Base-by-base conservation (phyloP, 2,113 vertebrate genomes). In the Laticauda laticaudata region DNA sequence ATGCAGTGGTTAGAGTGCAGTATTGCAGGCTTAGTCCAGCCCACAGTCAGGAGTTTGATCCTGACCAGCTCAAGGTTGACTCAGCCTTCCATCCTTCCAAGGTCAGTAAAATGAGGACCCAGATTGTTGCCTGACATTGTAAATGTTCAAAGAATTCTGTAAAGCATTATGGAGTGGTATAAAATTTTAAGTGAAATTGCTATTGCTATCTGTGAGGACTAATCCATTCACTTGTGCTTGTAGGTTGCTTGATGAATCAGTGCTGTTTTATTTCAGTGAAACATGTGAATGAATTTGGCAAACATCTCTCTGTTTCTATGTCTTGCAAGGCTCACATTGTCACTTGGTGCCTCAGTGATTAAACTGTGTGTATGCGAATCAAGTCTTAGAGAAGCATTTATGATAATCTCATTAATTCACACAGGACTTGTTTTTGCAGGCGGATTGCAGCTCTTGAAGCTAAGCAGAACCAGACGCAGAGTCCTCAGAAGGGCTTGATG, bases 401-500 rank as follows among this genome's bases (percentile, higher is more conserved):
- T 87, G 88, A 90, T 87, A 94, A 29, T 0, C 0, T 1, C 23
- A 8, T n/a, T 87, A 86, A 93, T 0, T 90, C 96, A 34, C 93
- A 55, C 9, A 91, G 1, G 93, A 48, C 93, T 12, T 96, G 93
- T 94, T 59, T 90, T 94, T 94, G n/a, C 92, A 99, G 99, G 94
- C 98, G 98, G 29, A 97, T 99, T 34, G 99, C 99, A 96, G 98
- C 98, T 81, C 94, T 99, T 89, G 98, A 99, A 95, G 98, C 98
- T 95, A 99, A 98, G 96, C 98, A 98, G 94, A 97, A 97, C 75
- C 97, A 97, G 88, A 89, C 95, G 18, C 89, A 93, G 20, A 95
- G 96, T 29, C 94, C 97, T 64, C 96, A 94, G 91, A 97, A 94
- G 57, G 96, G 95, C 75, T 89, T 91, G 39, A 94, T 92, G 90